Evolutionary conservation across 2,797 vertebrate species (phyloP), one percentile per base, ranked within the genome.

Genomic region (Siniperca scherzeri): DNA sequence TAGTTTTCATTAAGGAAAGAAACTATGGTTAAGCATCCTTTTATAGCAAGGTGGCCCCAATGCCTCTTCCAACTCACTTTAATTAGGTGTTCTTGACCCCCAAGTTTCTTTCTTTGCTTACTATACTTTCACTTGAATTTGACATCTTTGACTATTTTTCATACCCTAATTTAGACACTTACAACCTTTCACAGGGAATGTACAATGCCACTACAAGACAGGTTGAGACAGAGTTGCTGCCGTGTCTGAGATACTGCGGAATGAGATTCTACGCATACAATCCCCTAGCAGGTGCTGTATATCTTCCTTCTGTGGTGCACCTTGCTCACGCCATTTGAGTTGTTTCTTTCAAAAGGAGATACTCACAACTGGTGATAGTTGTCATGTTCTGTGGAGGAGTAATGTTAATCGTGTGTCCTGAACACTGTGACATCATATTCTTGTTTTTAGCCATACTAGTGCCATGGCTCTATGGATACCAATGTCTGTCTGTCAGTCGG

Each of bases 261-360:
- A 93, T 99, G 73, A 95, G 93, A n/a, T 99, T 99, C 95, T 98
- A 98, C 0, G 97, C 98, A 7, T 99, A 97, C 94, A 99, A 99
- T 80, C 98, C 98, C 0, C 92, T 99, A 53, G 98, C 98, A 93
- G 98, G 98, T 99, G 95, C 17, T 61, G 46, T n/a, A 9, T 13
- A 10, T 22, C 3, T 69, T 48, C 30, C 6, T 7, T 38, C 12
- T 65, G 3, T 44, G n/a, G 5, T 33, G 3, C 8, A 52, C 2
- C 2, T 33, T 67, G 8, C 3, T 61, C 27, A 64, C 9, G 0
- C 0, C 21, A 16, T 67, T 56, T 19, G 0, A 52, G 27, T 22
- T 6, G 22, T 66, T 70, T 57, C 4, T 8, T 66, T 72, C 33
- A 78, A 52, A 68, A 64, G 53, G 10, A 74, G 30, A 60, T 14